phyloP scores from a whole-genome alignment of 2,113 vertebrate species.

The Opisthocomus hoazin region DNA sequence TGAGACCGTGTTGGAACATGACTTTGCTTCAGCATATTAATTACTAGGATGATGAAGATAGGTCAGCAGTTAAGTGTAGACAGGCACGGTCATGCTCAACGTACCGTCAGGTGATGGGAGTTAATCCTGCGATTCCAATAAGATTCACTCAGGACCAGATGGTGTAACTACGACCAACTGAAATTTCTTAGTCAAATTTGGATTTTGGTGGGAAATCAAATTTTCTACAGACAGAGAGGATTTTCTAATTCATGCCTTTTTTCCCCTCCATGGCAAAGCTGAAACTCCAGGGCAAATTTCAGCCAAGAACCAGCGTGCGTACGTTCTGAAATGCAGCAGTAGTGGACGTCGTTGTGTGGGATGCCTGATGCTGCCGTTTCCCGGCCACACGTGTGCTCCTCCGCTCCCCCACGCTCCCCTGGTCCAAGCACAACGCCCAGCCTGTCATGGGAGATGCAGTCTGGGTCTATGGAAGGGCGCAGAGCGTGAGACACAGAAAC shows the following conservation, averaged over 20 bases:
- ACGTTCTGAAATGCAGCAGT: background rate
- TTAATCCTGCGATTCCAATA: background rate
- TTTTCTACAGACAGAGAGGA: background rate
- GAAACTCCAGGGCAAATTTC: background rate
- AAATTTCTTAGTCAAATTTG: background rate
- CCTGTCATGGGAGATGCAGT: background rate
- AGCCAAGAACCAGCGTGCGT: background rate
- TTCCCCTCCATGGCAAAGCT: background rate
- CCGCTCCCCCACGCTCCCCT: background rate
- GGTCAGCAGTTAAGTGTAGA: slow-evolving; percentile 44
- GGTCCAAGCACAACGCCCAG: background rate
- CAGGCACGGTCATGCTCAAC: background rate
- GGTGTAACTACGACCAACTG: background rate
- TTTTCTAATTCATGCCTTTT: background rate
- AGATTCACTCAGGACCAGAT: background rate
- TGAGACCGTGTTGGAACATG: slow-evolving; percentile 25
- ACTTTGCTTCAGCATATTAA: slow-evolving; percentile 17
- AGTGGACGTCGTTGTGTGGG: rapidly evolving
- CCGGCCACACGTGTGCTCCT: background rate
- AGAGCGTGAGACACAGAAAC: background rate
- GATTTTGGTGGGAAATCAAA: background rate
- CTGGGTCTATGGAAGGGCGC: background rate
- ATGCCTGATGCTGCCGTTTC: background rate
- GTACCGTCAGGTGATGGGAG: background rate
- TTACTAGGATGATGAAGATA: slow-evolving; percentile 40